These are phyloP conservation scores for Procambarus virginalis DNA, from an alignment of 1,140 invertebrate species.

Conservation along the genomic window DNA sequence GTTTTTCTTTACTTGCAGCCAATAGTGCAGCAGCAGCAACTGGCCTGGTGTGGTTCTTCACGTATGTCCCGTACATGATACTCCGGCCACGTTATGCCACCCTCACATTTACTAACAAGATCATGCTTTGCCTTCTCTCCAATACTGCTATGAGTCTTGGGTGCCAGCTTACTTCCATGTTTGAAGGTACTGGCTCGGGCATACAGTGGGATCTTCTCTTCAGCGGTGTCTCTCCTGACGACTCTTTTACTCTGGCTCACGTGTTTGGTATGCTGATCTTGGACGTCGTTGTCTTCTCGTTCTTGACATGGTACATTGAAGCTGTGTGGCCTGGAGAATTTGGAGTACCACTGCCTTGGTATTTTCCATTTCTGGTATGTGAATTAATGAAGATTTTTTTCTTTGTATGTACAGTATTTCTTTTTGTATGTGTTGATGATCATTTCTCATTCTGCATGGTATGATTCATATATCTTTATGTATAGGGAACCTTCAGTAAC, in stretches of 20 bases:
- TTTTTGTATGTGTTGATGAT: too few relatives aligned
- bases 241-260: slow-evolving; percentile 81
- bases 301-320: slow-evolving; percentile 82
- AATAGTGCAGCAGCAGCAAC: slow-evolving; percentile 83
- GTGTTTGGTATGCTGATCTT: slow-evolving; percentile 81
- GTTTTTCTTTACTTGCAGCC: slow-evolving; percentile 75
- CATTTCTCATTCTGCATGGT: too few relatives aligned
- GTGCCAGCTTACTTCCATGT: slow-evolving; percentile 80
- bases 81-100: slow-evolving; percentile 78
- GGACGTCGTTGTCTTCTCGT: slow-evolving; percentile 80
- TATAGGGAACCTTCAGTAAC: too few relatives aligned
- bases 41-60: slow-evolving; percentile 83
- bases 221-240: slow-evolving; percentile 81
- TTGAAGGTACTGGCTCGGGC: slow-evolving; percentile 81
- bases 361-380: slow-evolving; percentile 81
- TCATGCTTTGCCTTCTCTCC: slow-evolving; percentile 79
- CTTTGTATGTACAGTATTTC: too few relatives aligned
- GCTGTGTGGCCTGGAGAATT: slow-evolving; percentile 82
- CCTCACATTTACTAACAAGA: slow-evolving; percentile 76
- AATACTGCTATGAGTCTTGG: slow-evolving; percentile 87
- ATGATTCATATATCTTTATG: too few relatives aligned
- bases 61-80: slow-evolving; percentile 83
- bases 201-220: slow-evolving; percentile 85
- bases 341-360: slow-evolving; percentile 83
- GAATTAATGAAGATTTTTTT: neutral